Conservation (phyloP, 2,113 vertebrate species). For the Neomonachus schauinslandi region DNA sequence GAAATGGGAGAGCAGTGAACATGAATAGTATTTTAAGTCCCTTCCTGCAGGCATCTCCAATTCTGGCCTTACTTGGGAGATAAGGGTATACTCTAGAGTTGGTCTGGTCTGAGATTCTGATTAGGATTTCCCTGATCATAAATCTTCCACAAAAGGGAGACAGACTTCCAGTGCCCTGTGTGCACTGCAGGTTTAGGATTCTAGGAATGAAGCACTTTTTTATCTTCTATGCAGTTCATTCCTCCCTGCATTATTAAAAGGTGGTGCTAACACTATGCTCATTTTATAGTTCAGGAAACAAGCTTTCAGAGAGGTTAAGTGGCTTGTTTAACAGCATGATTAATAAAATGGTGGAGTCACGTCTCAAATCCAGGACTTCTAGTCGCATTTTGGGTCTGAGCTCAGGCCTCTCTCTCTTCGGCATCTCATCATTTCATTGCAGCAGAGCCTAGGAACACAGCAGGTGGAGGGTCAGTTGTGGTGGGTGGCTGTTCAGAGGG, state of each 20-base stretch:
- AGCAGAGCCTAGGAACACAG: not conserved
- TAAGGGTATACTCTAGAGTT: not conserved
- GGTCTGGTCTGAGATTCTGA: constrained; percentile 12
- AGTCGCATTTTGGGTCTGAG: constrained; percentile 4
- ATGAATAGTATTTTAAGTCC: not conserved
- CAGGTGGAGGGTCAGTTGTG: not conserved
- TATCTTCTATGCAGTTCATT: not conserved
- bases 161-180: not conserved
- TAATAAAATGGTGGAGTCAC: constrained; percentile 22
- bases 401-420: not conserved
- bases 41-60: not conserved
- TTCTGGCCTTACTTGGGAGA: not conserved
- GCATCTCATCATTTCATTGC: constrained; percentile 26
- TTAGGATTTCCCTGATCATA: constrained; percentile 33
- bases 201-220: constrained; percentile 12
- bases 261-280: not conserved
- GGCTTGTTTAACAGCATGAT: not conserved
- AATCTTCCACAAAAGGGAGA: constrained; percentile 43
- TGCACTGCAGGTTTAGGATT: constrained; percentile 13
- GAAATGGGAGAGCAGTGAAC: not conserved
- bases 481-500: constrained; percentile 34
- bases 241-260: not conserved
- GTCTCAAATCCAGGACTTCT: not conserved
- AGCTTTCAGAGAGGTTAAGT: not conserved
- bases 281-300: not conserved